Conservation (phyloP, 2,888 invertebrate species). For the Brachycybe producta region DNA sequence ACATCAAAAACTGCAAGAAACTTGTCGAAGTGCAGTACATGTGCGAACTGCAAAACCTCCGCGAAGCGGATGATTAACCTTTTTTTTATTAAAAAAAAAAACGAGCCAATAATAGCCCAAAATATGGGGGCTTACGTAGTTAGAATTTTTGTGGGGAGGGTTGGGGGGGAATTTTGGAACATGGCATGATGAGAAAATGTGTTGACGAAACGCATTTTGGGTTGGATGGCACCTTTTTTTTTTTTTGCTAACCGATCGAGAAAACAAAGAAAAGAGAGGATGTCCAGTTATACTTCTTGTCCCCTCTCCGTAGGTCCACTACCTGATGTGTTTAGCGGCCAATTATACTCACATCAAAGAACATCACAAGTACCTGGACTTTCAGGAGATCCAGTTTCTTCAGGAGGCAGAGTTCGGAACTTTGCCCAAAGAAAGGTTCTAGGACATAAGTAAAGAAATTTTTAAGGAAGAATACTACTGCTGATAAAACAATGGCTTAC, state of each 20-base stretch:
- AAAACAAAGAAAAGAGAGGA: slow-evolving; percentile 90
- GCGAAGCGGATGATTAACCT: slow-evolving; percentile 43
- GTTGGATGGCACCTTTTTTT: too few species aligned
- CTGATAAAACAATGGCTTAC: slow-evolving; percentile 13
- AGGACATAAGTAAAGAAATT: slow-evolving; percentile 23
- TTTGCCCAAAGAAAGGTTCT: slow-evolving; percentile 40
- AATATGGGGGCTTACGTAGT: background rate
- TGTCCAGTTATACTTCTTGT: slow-evolving; percentile 58
- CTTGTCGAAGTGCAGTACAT: slow-evolving; percentile 74
- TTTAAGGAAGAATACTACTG: slow-evolving; percentile 21
- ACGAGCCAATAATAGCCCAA: background rate
- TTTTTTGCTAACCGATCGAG: too few species aligned
- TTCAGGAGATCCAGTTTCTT: slow-evolving; percentile 76
- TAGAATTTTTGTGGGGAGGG: background rate
- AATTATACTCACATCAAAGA: slow-evolving; percentile 92
- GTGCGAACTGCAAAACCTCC: slow-evolving; percentile 64
- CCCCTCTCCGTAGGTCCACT: slow-evolving; percentile 60
- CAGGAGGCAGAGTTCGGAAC: slow-evolving; percentile 52
- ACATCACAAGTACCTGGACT: slow-evolving; percentile 82
- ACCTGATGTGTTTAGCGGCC: slow-evolving; percentile 84
- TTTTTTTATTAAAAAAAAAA: slow-evolving; percentile 6
- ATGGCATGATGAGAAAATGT: too few species aligned
- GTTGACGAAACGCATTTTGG: too few species aligned
- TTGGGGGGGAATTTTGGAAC: too few species aligned
- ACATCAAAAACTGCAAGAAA: slow-evolving; percentile 85